These are phyloP conservation scores for Epistrophe eligans DNA, from an alignment of 2,888 invertebrate species.

Conservation along the genomic window DNA sequence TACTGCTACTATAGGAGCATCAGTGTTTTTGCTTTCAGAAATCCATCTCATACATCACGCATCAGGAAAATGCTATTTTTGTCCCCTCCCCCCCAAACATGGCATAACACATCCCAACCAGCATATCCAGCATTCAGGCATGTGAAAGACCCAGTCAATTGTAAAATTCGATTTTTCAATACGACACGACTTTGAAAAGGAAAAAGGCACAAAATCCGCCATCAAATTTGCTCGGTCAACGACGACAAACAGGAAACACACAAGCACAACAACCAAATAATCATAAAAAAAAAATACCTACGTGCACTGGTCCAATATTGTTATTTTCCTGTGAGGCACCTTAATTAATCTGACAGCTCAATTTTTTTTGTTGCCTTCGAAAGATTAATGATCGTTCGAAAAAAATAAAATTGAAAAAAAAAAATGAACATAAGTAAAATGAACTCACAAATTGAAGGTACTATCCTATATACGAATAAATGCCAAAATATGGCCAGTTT, in stretches of 20 bases:
- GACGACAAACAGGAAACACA: conserved; percentile 1
- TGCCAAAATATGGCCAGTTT: conserved; percentile 37
- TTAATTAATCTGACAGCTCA: conserved; percentile 70
- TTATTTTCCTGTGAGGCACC: conserved; percentile 39
- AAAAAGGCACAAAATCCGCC: conserved; percentile 14
- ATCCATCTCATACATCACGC: conserved; percentile 40
- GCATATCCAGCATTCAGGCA: conserved; percentile 12
- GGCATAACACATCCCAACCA: conserved; percentile 1
- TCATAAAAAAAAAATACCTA: not conserved
- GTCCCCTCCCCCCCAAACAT: not conserved
- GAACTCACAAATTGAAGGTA: not conserved
- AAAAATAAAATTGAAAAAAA: conserved; percentile 11
- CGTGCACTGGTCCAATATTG: conserved; percentile 26
- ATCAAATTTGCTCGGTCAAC: conserved; percentile 14
- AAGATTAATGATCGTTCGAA: conserved; percentile 48
- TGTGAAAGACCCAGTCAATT: conserved; percentile 58
- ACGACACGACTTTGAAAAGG: conserved; percentile 22
- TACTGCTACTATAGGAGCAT: not conserved
- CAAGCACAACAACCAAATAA: conserved; percentile 4
- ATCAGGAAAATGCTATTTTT: conserved; percentile 14
- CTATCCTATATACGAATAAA: not conserved
- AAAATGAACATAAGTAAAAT: conserved; percentile 20
- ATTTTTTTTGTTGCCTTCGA: conserved; percentile 43
- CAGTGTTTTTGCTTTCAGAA: conserved; percentile 4
- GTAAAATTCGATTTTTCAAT: conserved; percentile 66